Percentiles rank a stretch among this genome's conserved stretches.
Conservation (phyloP, 1,140 invertebrate genomes). For the Drosophila obscura region DNA sequence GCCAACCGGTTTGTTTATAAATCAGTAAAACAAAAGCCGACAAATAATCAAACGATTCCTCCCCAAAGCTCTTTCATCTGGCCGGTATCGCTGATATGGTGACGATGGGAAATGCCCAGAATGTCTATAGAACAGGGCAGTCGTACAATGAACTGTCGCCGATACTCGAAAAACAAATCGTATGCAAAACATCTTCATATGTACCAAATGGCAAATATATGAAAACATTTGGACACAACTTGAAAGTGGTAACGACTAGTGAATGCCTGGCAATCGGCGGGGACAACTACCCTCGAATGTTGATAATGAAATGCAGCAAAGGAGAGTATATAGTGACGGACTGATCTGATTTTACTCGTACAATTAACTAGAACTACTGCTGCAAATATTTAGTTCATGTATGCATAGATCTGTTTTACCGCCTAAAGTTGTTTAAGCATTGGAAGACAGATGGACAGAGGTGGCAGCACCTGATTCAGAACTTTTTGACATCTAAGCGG, state of each 20-base stretch:
- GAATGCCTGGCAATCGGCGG: too few relatives aligned
- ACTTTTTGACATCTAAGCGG: slow-evolving; percentile 6
- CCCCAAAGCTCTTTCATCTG: slow-evolving; percentile 58
- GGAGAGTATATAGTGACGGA: too few relatives aligned
- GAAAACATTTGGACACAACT: slow-evolving; percentile 1
- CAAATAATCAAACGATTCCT: slow-evolving; percentile 54
- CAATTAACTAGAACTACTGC: too few relatives aligned
- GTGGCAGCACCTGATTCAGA: background rate
- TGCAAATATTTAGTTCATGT: too few relatives aligned
- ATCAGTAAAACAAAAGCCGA: slow-evolving; percentile 58
- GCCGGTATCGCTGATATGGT: slow-evolving; percentile 15
- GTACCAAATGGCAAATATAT: slow-evolving; percentile 27
- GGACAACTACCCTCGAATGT: too few relatives aligned
- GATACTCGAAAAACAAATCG: background rate
- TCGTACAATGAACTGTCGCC: slow-evolving; percentile 44
- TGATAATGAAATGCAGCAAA: too few relatives aligned
- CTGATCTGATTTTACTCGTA: too few relatives aligned
- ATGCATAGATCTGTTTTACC: too few relatives aligned
- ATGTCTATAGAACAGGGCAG: slow-evolving; percentile 8
- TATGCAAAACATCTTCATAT: slow-evolving; percentile 28
- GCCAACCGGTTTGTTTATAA: slow-evolving; percentile 69
- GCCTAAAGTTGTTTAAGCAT: too few relatives aligned
- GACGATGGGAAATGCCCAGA: slow-evolving; percentile 38
- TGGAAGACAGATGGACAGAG: too few relatives aligned
- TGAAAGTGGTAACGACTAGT: background rate